Evolutionary conservation across 2,113 vertebrate genomes (phyloP), one percentile per base, ranked within the genome.

Genomic region (Oenanthe oenanthe): DNA sequence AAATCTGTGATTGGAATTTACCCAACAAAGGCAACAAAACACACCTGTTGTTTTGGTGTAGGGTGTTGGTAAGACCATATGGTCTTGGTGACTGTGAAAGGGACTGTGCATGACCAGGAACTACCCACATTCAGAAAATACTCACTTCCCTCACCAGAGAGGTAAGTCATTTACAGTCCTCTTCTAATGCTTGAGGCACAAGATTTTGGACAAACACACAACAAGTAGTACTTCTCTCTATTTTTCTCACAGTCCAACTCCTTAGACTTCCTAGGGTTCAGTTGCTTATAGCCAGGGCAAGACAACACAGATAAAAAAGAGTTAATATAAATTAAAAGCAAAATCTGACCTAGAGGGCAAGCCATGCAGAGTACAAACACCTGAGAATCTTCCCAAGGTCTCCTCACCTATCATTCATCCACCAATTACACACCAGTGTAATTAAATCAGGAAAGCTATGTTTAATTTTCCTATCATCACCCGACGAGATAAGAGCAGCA

Each of bases 401-500:
- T 88, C 66, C 53, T 87, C 1, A 47, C 67, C 81, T 85, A 91
- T 79, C 74, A 93, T 70, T 94, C 78, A 95, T 63, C 78, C 82
- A 93, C 81, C 78, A 92, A 94, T 96, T 92, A 93, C 51, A 51
- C 89, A 60, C 60, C 82, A 92, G 12, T 74, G 88, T 94, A 94
- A 96, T 96, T 96, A 96, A 95, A 95, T 94, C 87, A 93, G 81
- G 82, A 90, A 93, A 89, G 78, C 74, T 88, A 90, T 38, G 32
- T 89, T 96, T 96, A 96, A 96, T 97, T 96, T 96, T 93, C 84
- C 84, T 93, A 78, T 95, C 77, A 95, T 94, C 60, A 66, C 92
- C 91, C 1, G 51, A 89, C 53, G 25, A 95, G 96, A 95, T 95
- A 97, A 96, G 88, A 95, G 79, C 92, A 86, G 85, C 71, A 94